Evolutionary conservation across 1,140 invertebrate genomes (phyloP).

Genomic region (Carcinoscorpius rotundicauda): DNA sequence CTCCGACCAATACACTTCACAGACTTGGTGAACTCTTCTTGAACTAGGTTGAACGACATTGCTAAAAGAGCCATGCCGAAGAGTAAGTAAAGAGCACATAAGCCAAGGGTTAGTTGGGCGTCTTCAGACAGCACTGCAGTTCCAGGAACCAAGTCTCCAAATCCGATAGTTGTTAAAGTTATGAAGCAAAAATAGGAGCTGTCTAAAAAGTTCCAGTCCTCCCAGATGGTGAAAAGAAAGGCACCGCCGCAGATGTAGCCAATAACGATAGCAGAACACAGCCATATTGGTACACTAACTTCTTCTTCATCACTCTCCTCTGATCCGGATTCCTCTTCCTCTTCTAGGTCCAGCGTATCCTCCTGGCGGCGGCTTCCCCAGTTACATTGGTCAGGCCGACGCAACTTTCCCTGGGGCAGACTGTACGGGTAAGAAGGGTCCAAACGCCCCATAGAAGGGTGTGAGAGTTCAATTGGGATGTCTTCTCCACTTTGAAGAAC

Average conservation of each 20-base stretch:
- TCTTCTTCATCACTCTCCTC: slow-evolving; percentile 15
- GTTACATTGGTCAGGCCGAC: background rate
- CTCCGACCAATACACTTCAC: slow-evolving; percentile 42
- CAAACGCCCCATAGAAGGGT: background rate
- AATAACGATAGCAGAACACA: slow-evolving; percentile 75
- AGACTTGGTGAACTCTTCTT: slow-evolving; percentile 34
- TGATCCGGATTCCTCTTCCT: slow-evolving; percentile 1
- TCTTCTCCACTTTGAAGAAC: slow-evolving; percentile 19
- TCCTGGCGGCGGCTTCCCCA: background rate
- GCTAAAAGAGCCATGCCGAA: slow-evolving; percentile 94
- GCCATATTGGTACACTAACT: slow-evolving; percentile 56
- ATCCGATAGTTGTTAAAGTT: slow-evolving; percentile 87
- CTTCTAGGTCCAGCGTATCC: background rate
- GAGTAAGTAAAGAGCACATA: slow-evolving; percentile 78
- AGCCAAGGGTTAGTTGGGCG: slow-evolving; percentile 26
- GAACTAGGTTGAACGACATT: slow-evolving; percentile 96
- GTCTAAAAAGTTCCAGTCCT: slow-evolving; percentile 70
- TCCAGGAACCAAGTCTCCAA: slow-evolving; percentile 86
- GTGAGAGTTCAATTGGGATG: background rate
- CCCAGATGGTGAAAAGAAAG: slow-evolving; percentile 64
- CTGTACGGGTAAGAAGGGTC: background rate
- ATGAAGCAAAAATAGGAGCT: slow-evolving; percentile 94
- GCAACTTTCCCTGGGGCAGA: background rate
- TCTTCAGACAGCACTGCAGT: slow-evolving; percentile 20
- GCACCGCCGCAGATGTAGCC: slow-evolving; percentile 79